Evolutionary conservation across 1,140 invertebrate species (phyloP).

Genomic region (Drosophila yakuba): DNA sequence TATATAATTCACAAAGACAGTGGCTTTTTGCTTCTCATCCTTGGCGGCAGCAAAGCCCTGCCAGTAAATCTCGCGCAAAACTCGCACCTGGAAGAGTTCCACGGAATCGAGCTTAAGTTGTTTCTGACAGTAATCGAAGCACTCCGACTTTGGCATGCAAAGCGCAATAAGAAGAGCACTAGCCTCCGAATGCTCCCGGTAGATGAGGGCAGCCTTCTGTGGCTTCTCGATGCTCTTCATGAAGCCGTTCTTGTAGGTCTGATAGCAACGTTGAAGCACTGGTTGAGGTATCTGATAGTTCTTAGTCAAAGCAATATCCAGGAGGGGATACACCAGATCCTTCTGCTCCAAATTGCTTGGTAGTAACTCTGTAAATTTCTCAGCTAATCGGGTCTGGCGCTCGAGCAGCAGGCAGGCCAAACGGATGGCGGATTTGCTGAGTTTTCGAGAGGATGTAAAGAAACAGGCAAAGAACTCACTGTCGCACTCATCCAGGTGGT

Average conservation of each 20-base stretch:
- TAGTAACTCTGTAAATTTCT: slow-evolving; percentile 76
- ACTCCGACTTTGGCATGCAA: slow-evolving; percentile 86
- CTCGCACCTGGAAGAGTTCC: slow-evolving; percentile 86
- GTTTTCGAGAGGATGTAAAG: slow-evolving; percentile 79
- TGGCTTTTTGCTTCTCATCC: slow-evolving; percentile 78
- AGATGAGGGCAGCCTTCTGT: slow-evolving; percentile 88
- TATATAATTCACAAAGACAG: slow-evolving; percentile 86
- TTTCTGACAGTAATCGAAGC: slow-evolving; percentile 86
- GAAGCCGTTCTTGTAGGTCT: slow-evolving; percentile 86
- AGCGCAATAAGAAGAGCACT: slow-evolving; percentile 86
- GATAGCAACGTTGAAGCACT: slow-evolving; percentile 85
- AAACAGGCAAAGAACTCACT: slow-evolving; percentile 85
- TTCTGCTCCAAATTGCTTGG: slow-evolving; percentile 84
- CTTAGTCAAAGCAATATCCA: slow-evolving; percentile 85
- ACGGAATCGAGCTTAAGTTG: slow-evolving; percentile 87
- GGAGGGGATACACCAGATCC: slow-evolving; percentile 87
- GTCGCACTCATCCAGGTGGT: slow-evolving; percentile 85
- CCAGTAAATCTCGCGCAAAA: slow-evolving; percentile 86
- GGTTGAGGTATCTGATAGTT: slow-evolving; percentile 79
- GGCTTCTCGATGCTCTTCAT: slow-evolving; percentile 87
- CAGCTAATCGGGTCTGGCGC: slow-evolving; percentile 84
- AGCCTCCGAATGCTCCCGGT: slow-evolving; percentile 85
- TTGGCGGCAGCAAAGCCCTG: slow-evolving; percentile 81
- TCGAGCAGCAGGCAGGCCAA: slow-evolving; percentile 86
- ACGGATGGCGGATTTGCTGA: slow-evolving; percentile 85